Base-by-base conservation (phyloP, 2,888 invertebrate genomes). In the Pogonocherus hispidulus region DNA sequence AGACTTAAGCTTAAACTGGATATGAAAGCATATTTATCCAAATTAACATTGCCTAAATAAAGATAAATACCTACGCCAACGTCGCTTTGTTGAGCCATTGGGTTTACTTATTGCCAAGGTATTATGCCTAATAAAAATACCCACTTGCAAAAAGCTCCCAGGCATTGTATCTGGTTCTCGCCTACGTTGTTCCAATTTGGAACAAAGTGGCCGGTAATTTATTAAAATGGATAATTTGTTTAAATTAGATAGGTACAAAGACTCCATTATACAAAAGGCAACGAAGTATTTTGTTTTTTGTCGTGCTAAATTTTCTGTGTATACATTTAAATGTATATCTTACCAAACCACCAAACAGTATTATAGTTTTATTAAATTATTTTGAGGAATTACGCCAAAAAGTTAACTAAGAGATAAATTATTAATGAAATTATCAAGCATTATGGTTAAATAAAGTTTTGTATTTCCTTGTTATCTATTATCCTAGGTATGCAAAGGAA, bases 11-110 rank as follows among this genome's bases (percentile, higher is more conserved):
- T 47, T 32, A 47, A 60, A 2, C 46, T 46, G 11, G 5, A 41
- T 18, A 37, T 8, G 35, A 20, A 32, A n/a, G 55, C 6, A 14
- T 37, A 55, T 55, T 55, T 37, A 54, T 54, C 37, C 20, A 37
- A 55, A 55, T 55, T 55, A 55, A n/a, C 19, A 35, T 35, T 19
- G 32, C 19, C 54, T 32, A 54, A 37, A 37, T 55, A 55, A 55
- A 35, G 35, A 55, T 41, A 37, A 55, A 55, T 18, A 19, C n/a
- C 35, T 55, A 37, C 35, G 20, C 35, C 20, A 20, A 37, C 35
- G 9, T 37, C 55, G 6, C 37, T 11, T 37, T 41, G 41, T 41
- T 41, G 16, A 41, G 41, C 41, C n/a, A 41, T 4, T 41, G 41
- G 5, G 41, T 41, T 41, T 41, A 41, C n/a, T 11, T 14, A 41